Evolutionary conservation across 2,113 vertebrate genomes (phyloP).

Genomic region (Scortum barcoo): DNA sequence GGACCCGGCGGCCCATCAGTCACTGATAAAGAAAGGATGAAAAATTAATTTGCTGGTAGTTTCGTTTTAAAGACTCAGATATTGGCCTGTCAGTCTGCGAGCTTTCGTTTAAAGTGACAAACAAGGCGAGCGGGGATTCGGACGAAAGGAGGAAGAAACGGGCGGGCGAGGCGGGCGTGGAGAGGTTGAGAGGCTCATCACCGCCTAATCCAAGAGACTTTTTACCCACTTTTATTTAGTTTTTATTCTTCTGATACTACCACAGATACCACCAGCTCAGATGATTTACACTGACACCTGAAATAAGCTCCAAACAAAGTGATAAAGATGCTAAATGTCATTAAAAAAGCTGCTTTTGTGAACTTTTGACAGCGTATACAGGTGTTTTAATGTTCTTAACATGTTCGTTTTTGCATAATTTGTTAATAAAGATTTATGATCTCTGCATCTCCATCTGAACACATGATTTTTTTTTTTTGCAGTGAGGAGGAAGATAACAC

Average conservation of each 20-base stretch:
- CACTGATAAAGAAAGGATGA: slow-evolving; percentile 84
- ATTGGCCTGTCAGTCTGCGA: slow-evolving; percentile 79
- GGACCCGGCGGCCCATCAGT: slow-evolving; percentile 76
- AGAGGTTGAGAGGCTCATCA: slow-evolving; percentile 17
- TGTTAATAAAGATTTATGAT: too few relatives aligned
- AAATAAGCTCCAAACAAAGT: neutral
- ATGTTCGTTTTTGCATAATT: too few relatives aligned
- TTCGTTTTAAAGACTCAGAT: slow-evolving; percentile 79
- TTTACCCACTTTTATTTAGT: neutral
- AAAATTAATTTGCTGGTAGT: slow-evolving; percentile 85
- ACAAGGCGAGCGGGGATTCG: slow-evolving; percentile 67
- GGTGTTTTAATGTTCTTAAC: neutral
- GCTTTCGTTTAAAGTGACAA: slow-evolving; percentile 80
- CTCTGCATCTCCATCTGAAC: too few relatives aligned
- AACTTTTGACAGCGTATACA: neutral
- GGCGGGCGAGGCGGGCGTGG: slow-evolving; percentile 21
- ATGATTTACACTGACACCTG: too few relatives aligned
- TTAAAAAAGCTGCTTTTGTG: too few relatives aligned
- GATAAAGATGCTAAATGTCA: neutral
- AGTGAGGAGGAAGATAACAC: too few relatives aligned
- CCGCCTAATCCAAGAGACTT: neutral
- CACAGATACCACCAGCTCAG: neutral
- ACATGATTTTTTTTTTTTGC: too few relatives aligned
- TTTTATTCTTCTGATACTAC: too few relatives aligned
- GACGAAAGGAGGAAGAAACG: slow-evolving; percentile 11